Base-by-base conservation (phyloP, 2,888 invertebrate species). In the Bombylius major region DNA sequence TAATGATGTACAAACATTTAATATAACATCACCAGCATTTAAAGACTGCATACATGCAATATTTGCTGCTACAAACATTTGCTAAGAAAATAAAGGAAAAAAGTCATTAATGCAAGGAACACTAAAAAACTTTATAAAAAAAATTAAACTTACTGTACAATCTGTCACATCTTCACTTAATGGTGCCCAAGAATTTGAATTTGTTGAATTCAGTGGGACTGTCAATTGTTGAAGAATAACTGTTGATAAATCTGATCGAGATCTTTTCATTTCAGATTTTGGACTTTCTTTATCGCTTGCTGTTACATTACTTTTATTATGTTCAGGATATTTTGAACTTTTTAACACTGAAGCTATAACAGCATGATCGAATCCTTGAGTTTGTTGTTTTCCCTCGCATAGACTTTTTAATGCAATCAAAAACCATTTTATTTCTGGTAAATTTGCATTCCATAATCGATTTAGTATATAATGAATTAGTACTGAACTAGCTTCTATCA, bases 1-100 rank as follows among this genome's bases (percentile, higher is more conserved):
- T 66, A 94, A 78, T 59, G 82, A 82, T 5, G 86, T 78, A 69
- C 94, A 94, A 62, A 92, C 83, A 65, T 89, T 86, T 47, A 93
- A 77, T 56, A 95, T 75, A 12, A 84, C 83, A 64, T 89, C 84
- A 36, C 90, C 90, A 1, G 90, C 94, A 63, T 89, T 82, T 59
- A 92, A 77, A 62, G 85, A 82, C 76, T 90, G 87, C 54, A 96
- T 78, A 63, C 82, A 82, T 44, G 84, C 82, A 5, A 86, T 79
- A 69, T 93, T 93, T 54, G 87, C 86, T 57, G 84, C 80, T 56
- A 86, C 77, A 66, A 94, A 84, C 72, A 89, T 80, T 69, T 84
- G 84, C 89, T 90, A 70, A 46, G 75, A 63, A 49, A 55, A 58
- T 11, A 11, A 34, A 48, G 33, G 11, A 14, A 9, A 42, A 42